phyloP scores from a whole-genome alignment of 2,888 invertebrate genomes.

The Cyclophora albipunctata region DNA sequence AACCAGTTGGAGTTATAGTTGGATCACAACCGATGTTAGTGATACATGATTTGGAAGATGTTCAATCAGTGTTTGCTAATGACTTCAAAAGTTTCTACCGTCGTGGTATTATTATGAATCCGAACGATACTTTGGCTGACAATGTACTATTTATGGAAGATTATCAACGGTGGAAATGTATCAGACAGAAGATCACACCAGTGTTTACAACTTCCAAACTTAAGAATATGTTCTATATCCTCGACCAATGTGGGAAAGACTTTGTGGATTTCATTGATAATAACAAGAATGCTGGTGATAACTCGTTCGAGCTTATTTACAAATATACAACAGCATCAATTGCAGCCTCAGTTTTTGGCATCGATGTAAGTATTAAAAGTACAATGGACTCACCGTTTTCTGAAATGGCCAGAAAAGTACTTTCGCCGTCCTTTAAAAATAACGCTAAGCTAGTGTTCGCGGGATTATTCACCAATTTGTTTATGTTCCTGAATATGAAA shows the following conservation, averaged over 20 bases:
- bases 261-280: constrained; percentile 36
- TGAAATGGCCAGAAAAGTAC: constrained; percentile 23
- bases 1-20: constrained; percentile 34
- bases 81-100: constrained; percentile 46
- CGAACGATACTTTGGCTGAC: constrained; percentile 41
- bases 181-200: constrained; percentile 53
- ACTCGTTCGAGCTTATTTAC: constrained; percentile 38
- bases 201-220: constrained; percentile 50
- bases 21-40: constrained; percentile 37
- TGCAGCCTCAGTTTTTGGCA: constrained; percentile 46
- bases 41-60: constrained; percentile 39
- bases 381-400: constrained; percentile 44
- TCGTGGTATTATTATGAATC: constrained; percentile 37
- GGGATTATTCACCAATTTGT: constrained; percentile 16
- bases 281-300: constrained; percentile 23
- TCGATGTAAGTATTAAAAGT: constrained; percentile 31
- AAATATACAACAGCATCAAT: constrained; percentile 48
- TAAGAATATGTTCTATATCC: constrained; percentile 53
- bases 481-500: constrained; percentile 25
- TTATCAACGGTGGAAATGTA: constrained; percentile 45
- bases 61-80: constrained; percentile 39
- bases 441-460: constrained; percentile 24
- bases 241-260: constrained; percentile 43
- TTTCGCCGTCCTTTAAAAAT: constrained; percentile 9
- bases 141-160: constrained; percentile 46